Evolutionary conservation across 2,888 invertebrate species (phyloP), one percentile per base, ranked within the genome.

Genomic region (Clusia tigrina): DNA sequence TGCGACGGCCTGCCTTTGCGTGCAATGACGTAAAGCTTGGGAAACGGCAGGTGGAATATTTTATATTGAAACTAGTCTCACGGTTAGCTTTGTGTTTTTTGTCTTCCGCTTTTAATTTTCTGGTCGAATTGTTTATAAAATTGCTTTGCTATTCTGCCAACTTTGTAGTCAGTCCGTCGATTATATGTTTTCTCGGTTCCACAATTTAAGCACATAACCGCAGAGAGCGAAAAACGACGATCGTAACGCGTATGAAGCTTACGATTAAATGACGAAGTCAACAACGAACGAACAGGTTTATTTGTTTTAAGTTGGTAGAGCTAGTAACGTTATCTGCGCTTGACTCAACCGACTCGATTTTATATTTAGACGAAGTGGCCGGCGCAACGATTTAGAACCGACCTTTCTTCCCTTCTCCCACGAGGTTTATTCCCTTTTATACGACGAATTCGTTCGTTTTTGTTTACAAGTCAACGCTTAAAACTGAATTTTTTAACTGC

Each of bases 191-290:
- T 54, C 5, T 54, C n/a, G 2, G 24, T 17, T 54, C 24, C n/a
- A n/a, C n/a, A n/a, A n/a, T n/a, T n/a, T n/a, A n/a, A n/a, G n/a
- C n/a, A n/a, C n/a, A n/a, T n/a, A 24, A 24, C 17, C 10, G 53
- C 25, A 54, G 37, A 17, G 20, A 17, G 23, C 37, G n/a, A 17
- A 38, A 10, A 18, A 59, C 48, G 12, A 10, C 24, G 26, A 46
- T 51, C 48, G 54, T 1, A 26, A 26, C 60, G 48, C 54, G 18
- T 2, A 20, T 24, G 54, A 38, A 42, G 52, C 37, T 54, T 18
- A 24, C 54, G 54, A 54, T 22, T 54, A 54, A 60, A 42, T 60
- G 60, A 52, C 54, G 54, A 51, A 6, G n/a, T n/a, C n/a, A 54
- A 24, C 20, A 12, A 22, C 42, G 54, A 42, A n/a, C 22, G 22